Conservation (phyloP, 64 coral and sea anemone genomes). For the Catalaphyllia jardinei region DNA sequence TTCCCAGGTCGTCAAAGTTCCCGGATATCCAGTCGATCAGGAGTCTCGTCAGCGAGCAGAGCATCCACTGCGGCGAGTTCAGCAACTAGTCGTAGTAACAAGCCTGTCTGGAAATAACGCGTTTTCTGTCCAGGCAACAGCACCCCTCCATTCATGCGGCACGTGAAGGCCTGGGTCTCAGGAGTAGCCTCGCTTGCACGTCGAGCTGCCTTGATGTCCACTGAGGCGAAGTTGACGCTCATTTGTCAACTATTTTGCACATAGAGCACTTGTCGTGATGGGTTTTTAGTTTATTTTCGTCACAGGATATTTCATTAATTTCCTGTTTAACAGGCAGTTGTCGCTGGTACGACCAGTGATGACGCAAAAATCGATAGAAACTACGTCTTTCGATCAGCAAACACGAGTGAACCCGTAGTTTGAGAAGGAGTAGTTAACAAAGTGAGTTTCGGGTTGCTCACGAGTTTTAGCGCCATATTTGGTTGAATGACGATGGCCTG, state of each 20-base stretch:
- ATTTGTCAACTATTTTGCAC: not conserved
- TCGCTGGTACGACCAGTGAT: no score
- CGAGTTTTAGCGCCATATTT: no score
- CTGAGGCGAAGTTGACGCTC: not conserved
- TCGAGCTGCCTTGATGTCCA: not conserved
- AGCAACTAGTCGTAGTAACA: constrained; percentile 34
- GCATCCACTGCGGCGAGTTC: constrained; percentile 49
- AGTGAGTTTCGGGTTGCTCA: no score
- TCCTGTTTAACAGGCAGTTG: no score
- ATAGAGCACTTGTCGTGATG: no score
- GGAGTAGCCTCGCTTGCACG: not conserved
- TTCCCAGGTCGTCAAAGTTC: constrained; percentile 74
- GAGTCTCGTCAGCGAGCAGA: constrained; percentile 53
- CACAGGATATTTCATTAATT: no score
- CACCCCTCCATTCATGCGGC: not conserved
- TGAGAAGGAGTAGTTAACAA: no score
- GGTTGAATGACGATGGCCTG: no score
- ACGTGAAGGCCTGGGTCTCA: not conserved
- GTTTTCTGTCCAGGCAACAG: not conserved
- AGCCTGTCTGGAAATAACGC: constrained; percentile 53
- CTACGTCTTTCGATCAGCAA: no score
- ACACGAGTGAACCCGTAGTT: no score
- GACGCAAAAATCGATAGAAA: no score
- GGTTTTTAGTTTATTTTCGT: no score
- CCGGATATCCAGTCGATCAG: constrained; percentile 69